A percentile compares a stretch with the other conserved stretches of the same genome.
Evolutionary conservation across 2,888 invertebrate genomes (phyloP).

Genomic region (Steinernema carpocapsae): DNA sequence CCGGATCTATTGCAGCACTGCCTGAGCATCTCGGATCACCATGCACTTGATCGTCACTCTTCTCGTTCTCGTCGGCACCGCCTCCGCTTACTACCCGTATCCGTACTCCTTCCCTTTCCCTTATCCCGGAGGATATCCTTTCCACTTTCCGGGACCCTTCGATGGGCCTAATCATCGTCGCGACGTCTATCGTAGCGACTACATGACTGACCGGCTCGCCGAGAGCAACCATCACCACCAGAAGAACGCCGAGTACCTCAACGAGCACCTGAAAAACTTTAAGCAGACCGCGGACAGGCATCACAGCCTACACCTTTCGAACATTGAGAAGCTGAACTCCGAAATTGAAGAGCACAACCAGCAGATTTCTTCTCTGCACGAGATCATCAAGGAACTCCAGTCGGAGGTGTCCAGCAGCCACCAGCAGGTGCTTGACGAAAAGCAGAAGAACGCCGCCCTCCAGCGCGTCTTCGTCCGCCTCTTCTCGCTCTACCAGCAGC

Average conservation of each 20-base stretch:
- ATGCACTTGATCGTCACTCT: neutral
- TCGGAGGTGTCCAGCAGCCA: neutral
- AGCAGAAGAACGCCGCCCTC: neutral
- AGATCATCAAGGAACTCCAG: neutral
- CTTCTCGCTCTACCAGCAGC: conserved; percentile 11
- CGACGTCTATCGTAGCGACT: neutral
- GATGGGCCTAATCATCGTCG: neutral
- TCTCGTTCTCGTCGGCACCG: neutral
- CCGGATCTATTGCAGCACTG: neutral
- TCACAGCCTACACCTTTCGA: neutral
- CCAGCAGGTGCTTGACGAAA: neutral
- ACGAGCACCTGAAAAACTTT: neutral
- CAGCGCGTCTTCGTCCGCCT: neutral
- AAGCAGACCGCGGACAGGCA: neutral
- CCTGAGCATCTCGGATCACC: neutral
- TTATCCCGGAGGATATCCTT: neutral
- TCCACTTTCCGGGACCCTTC: neutral
- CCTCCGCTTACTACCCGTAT: neutral
- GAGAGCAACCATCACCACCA: neutral
- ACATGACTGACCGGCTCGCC: neutral
- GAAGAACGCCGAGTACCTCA: neutral
- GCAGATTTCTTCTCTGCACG: neutral
- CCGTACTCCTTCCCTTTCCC: neutral
- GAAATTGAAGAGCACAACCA: neutral
- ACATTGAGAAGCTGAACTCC: conserved; percentile 1